Base-by-base conservation (phyloP, 2,113 vertebrate species). In the Natator depressus region DNA sequence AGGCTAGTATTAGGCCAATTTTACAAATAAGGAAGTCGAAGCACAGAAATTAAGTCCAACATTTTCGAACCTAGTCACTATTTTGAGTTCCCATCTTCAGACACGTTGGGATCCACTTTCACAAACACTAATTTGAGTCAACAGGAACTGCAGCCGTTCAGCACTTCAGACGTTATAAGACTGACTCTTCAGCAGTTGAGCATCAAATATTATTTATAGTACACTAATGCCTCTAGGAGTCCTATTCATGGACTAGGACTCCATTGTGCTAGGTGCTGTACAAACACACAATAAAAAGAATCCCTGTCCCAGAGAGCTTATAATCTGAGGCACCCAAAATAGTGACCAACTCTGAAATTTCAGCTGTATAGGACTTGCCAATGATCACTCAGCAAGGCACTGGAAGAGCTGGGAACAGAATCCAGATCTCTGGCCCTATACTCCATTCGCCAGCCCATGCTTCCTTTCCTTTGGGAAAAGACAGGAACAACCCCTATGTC, bases 81-180 rank as follows among this genome's bases (percentile, higher is more conserved):
- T 76, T 87, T 55, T 42, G 53, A 13, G 42, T 49, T 75, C 75
- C 38, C 59, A n/a, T 57, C 84, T 49, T 62, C 87, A 35, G 35
- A 11, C 38, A 0, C 1, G 0, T 0, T 16, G 6, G 35, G 53
- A 51, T 54, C 80, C 29, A 72, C 24, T 76, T 65, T 20, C 83
- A 82, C 83, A 83, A 62, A 55, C 53, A 6, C 0, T 0, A 14
- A 4, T 65, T 19, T n/a, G 62, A 65, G 62, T 65, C 62, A 65
- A n/a, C 16, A 79, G 84, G 35, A 46, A 4, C 29, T 1, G 3
- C 65, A 31, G 17, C 51, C 22, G 24, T 1, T 0, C 14, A 1
- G 0, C 47, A 27, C 20, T 20, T 29, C 22, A 29, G 42, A 29
- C 1, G 31, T 35, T n/a, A 89, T 8, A 42, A 11, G 8, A 75